Base-by-base conservation (phyloP, 2,888 invertebrate genomes). In the Pomacea canaliculata region DNA sequence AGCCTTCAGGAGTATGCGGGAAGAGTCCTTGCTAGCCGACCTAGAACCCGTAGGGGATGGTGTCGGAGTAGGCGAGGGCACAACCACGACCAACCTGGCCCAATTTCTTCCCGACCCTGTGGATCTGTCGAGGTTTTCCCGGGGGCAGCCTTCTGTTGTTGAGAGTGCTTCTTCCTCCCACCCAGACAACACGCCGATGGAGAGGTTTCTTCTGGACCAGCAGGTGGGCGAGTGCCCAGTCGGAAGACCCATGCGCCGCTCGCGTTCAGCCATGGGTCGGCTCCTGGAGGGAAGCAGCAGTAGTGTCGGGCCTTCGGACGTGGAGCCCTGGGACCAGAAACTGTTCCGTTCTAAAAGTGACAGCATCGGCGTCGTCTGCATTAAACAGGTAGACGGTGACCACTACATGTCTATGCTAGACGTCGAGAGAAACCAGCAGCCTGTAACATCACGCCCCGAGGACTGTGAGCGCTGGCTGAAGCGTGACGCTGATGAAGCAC, bases 1-100 rank as follows among this genome's bases (percentile, higher is more conserved):
- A 71, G 86, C 84, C 37, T 87, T 83, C 71, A 77, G 77, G 49
- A 80, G 79, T 62, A 77, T 81, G 60, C 77, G 73, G 48, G 63
- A 78, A 23, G 75, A 79, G 51, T 56, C 51, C 51, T 2, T 56
- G 51, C 51, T 56, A 16, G 51, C 51, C 65, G 63, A 63, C 18
- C 63, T 27, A 49, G 71, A 9, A 51, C 9, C 51, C 51, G 63
- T 48, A 37, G 70, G 63, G 49, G 13, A 5, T 37, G 37, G 37
- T 27, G 49, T 27, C 37, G 16, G 71, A 74, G 13, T 63, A 74
- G 10, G 70, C 27, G n/a, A 19, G 56, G 10, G 37, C 56, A 27
- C 46, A 18, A 10, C 3, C 37, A 27, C n/a, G n/a, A 70, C 70
- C n/a, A n/a, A 4, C 70, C 70, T 70, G 5, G 51, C 60, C 18